phyloP scores from a whole-genome alignment of 2,797 vertebrate genomes.

The Chaetodon trifasciatus region DNA sequence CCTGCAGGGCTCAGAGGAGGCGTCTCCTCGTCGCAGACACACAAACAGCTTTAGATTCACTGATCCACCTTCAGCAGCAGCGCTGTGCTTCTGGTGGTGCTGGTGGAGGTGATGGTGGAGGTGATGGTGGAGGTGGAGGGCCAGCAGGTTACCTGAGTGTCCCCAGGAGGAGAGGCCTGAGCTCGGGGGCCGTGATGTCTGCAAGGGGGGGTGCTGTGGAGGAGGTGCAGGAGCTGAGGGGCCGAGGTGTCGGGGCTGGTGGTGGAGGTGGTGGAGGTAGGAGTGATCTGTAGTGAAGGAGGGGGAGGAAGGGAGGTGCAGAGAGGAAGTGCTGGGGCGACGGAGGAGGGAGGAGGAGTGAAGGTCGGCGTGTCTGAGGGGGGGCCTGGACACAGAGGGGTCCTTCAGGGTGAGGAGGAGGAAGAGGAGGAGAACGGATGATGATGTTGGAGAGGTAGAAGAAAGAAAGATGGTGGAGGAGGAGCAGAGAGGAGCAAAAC shows the following conservation, averaged over 20 bases:
- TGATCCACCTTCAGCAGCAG: too few relatives aligned
- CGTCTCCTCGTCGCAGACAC: too few relatives aligned
- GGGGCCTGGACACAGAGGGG: constrained; percentile 55
- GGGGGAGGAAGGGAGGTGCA: constrained; percentile 80
- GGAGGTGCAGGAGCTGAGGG: constrained; percentile 61
- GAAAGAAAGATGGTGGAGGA: background rate
- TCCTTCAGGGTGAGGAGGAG: constrained; percentile 73
- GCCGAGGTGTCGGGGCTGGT: constrained; percentile 42
- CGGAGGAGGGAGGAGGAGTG: constrained; percentile 46
- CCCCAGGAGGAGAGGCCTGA: constrained; percentile 62
- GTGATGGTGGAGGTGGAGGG: constrained; percentile 18
- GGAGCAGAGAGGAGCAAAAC: background rate
- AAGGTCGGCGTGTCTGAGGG: constrained; percentile 60
- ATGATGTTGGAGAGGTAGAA: background rate
- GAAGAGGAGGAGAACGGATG: constrained; percentile 40
- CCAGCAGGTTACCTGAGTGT: constrained; percentile 76
- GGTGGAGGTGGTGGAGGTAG: constrained; percentile 56
- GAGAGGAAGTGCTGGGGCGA: constrained; percentile 85
- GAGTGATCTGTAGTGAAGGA: constrained; percentile 67
- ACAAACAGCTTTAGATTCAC: too few relatives aligned
- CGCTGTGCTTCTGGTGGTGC: too few relatives aligned
- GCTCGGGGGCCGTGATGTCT: constrained; percentile 58
- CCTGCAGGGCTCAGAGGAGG: too few relatives aligned
- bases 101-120: background rate
- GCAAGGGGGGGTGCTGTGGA: constrained; percentile 63